Base-by-base conservation (phyloP, 2,888 invertebrate genomes). In the Embidobia sp. region DNA sequence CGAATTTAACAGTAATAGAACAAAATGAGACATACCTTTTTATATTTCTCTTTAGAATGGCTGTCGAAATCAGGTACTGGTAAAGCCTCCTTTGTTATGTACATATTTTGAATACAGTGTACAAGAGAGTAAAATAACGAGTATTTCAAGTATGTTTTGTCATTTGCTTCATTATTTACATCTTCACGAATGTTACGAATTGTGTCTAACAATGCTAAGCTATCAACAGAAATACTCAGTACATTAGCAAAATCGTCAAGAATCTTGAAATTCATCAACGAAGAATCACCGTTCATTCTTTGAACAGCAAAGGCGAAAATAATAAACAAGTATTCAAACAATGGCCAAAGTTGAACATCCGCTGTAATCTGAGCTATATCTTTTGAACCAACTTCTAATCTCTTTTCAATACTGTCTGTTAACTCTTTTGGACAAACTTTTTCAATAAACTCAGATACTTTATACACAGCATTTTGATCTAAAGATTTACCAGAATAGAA, bases 241-340 rank as follows among this genome's bases (percentile, higher is more conserved):
- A 89, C 51, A 13, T 80, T 35, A 0, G 46, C 40, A 16, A 86
- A 86, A 53, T 82, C 76, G 8, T 77, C 81, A 29, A 49, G 61
- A 18, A 64, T 63, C 1, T 29, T 19, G 6, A 35, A 18, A 26
- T 57, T 64, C 11, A 69, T 19, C 4, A 42, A 18, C 5, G 37
- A n/a, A 16, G 51, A 13, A 15, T 37, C 7, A 2, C 29, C 1
- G 10, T 19, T 63, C 27, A 75, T 78, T 11, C 79, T 72, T 18
- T 86, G 85, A 19, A 85, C 66, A 55, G 78, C 79, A 26, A 78
- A 74, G 0, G 80, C 79, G 15, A 91, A 83, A 79, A 91, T 87
- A 67, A 90, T 87, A 35, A 92, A 86, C 4, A 92, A 84, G 67
- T 92, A 92, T 8, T 91, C 90, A 78, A 92, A 92, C 35, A 93